These are phyloP conservation scores for Cirrhinus mrigala DNA, from an alignment of 2,797 vertebrate species.

Conservation along the genomic window DNA sequence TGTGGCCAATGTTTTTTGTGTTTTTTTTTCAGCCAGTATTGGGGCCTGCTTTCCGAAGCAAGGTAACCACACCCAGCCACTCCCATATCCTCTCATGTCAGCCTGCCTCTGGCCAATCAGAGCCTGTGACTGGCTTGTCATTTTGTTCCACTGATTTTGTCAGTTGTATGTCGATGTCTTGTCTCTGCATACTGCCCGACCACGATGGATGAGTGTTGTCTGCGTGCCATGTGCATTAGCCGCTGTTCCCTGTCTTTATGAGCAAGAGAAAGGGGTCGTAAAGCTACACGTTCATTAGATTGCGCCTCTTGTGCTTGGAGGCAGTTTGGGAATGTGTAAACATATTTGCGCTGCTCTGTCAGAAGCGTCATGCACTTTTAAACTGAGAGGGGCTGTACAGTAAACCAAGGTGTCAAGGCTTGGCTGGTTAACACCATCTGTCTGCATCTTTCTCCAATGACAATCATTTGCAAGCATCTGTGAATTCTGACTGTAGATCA, in stretches of 20 bases:
- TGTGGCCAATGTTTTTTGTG: constrained; percentile 76
- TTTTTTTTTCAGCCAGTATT: constrained; percentile 79
- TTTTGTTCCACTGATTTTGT: constrained; percentile 44
- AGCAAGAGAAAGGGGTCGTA: constrained; percentile 17
- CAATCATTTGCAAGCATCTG: background rate
- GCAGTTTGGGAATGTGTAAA: background rate
- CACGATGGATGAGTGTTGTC: constrained; percentile 52
- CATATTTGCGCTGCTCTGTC: background rate
- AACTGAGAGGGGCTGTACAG: background rate
- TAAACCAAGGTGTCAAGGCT: background rate
- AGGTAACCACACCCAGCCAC: constrained; percentile 77
- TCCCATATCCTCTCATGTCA: constrained; percentile 53
- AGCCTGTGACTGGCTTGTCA: constrained; percentile 36
- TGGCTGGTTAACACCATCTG: background rate
- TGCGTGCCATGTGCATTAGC: constrained; percentile 53
- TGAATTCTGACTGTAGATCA: background rate
- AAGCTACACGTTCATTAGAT: background rate
- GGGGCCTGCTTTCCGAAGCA: constrained; percentile 84
- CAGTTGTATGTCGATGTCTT: constrained; percentile 49
- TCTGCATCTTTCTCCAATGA: background rate
- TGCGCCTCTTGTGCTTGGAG: background rate
- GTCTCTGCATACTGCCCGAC: constrained; percentile 56
- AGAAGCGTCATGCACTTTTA: background rate
- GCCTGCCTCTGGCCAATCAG: constrained; percentile 52
- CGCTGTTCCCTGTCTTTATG: background rate